These are phyloP conservation scores for Ramphastos sulfuratus DNA, from an alignment of 2,113 vertebrate genomes.

Conservation along the genomic window DNA sequence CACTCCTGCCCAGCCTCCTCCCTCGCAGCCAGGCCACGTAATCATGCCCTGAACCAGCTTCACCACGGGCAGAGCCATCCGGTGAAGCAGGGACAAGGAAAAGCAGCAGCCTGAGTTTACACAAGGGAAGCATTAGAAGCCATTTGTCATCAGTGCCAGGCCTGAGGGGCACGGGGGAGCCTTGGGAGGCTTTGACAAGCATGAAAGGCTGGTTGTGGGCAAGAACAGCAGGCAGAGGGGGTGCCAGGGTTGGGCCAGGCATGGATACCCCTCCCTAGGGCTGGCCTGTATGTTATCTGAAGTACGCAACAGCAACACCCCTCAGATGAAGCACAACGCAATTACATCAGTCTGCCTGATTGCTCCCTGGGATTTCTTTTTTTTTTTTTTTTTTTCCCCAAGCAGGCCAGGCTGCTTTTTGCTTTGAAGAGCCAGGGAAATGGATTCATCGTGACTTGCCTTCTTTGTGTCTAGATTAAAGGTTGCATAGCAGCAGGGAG, in stretches of 20 bases:
- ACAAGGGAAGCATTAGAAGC: slow-evolving; percentile 37
- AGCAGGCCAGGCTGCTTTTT: background rate
- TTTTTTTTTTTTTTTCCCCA: background rate
- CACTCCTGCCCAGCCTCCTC: background rate
- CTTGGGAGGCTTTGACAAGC: background rate
- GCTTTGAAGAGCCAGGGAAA: slow-evolving; percentile 42
- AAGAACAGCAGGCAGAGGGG: background rate
- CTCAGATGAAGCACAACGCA: background rate
- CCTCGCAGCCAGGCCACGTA: background rate
- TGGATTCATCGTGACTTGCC: background rate
- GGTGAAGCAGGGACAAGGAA: accelerated
- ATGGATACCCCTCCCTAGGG: background rate
- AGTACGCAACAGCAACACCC: background rate
- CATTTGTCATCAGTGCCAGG: background rate
- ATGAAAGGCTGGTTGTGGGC: background rate
- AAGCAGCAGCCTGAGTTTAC: background rate
- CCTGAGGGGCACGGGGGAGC: background rate
- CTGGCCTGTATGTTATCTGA: background rate
- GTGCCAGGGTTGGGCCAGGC: background rate
- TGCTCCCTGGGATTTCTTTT: background rate
- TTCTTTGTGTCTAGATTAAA: slow-evolving; percentile 34
- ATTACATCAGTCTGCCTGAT: background rate
- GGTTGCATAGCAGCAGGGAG: slow-evolving; percentile 25
- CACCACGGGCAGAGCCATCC: accelerated
- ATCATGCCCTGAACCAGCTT: background rate